Percentiles rank a stretch among this genome's conserved stretches.
Evolutionary conservation across 2,888 invertebrate species (phyloP).

Genomic region (Xylota sylvarum): DNA sequence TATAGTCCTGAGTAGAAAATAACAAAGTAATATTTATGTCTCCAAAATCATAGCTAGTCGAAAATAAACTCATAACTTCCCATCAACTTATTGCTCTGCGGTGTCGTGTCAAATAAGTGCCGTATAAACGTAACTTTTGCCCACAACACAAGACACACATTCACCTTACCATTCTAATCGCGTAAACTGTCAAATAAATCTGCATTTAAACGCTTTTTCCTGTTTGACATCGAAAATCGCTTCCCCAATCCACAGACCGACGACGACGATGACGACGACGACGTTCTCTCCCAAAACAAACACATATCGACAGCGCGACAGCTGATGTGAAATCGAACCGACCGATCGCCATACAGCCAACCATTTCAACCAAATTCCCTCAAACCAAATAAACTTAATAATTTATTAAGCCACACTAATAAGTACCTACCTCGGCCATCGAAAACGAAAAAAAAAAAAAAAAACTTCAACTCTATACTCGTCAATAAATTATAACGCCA

Average conservation of each 20-base stretch:
- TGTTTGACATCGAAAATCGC: slow-evolving; percentile 53
- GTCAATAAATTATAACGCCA: slow-evolving; percentile 71
- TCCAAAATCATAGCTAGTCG: neutral
- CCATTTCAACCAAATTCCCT: slow-evolving; percentile 52
- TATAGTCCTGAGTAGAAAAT: neutral
- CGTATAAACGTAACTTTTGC: slow-evolving; percentile 41
- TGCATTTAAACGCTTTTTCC: slow-evolving; percentile 64
- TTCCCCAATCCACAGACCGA: slow-evolving; percentile 8
- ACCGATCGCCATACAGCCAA: slow-evolving; percentile 15
- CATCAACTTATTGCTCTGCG: slow-evolving; percentile 29
- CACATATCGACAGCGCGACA: slow-evolving; percentile 36
- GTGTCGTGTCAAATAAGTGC: slow-evolving; percentile 60
- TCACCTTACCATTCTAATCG: slow-evolving; percentile 54
- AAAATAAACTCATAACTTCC: slow-evolving; percentile 38
- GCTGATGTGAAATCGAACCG: slow-evolving; percentile 52
- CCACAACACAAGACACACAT: slow-evolving; percentile 12
- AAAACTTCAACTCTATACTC: slow-evolving; percentile 13
- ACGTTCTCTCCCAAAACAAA: slow-evolving; percentile 19
- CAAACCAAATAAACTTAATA: slow-evolving; percentile 70
- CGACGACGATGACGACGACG: too few relatives aligned
- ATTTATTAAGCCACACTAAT: slow-evolving; percentile 74
- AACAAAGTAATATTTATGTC: neutral
- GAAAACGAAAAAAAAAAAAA: slow-evolving; percentile 8
- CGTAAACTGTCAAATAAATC: slow-evolving; percentile 63
- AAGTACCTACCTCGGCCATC: slow-evolving; percentile 47